Conservation (phyloP, 2,113 vertebrate genomes). For the Morone chrysops region DNA sequence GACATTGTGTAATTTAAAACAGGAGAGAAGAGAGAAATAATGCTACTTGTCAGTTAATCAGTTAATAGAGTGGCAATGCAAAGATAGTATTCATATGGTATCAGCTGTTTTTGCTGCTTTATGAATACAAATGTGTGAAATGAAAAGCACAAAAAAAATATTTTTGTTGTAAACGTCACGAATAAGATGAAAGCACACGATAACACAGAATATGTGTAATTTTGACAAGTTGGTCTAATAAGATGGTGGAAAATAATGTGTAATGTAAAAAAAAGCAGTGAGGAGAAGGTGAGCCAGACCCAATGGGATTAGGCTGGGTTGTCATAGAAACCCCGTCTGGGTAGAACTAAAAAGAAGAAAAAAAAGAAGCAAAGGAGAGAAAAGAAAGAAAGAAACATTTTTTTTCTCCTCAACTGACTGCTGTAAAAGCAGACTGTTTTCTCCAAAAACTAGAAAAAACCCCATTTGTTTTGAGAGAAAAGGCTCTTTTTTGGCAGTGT, state of each 20-base stretch:
- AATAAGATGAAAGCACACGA: neutral
- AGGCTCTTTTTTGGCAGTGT: neutral
- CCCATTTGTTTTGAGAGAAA: constrained; percentile 4
- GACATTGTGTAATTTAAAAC: constrained; percentile 40
- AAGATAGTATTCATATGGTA: neutral
- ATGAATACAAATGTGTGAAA: neutral
- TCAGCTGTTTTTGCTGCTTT: neutral
- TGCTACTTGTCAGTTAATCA: neutral
- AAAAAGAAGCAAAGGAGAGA: constrained; percentile 30
- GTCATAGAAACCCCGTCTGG: constrained; percentile 79
- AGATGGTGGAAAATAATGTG: constrained; percentile 18
- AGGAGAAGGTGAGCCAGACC: constrained; percentile 57
- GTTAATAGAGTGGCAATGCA: neutral
- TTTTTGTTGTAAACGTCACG: neutral
- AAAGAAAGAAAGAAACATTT: no score
- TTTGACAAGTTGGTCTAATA: neutral
- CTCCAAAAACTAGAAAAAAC: constrained; percentile 7
- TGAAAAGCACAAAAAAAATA: neutral
- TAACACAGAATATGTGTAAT: neutral
- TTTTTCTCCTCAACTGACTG: constrained; percentile 54
- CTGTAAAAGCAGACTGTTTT: constrained; percentile 19
- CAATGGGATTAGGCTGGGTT: constrained; percentile 67
- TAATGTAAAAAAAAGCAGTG: constrained; percentile 3
- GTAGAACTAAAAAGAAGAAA: constrained; percentile 47
- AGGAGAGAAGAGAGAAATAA: neutral